Evolutionary conservation across 2,113 vertebrate genomes (phyloP).

Genomic region (Pyxicephalus adspersus): DNA sequence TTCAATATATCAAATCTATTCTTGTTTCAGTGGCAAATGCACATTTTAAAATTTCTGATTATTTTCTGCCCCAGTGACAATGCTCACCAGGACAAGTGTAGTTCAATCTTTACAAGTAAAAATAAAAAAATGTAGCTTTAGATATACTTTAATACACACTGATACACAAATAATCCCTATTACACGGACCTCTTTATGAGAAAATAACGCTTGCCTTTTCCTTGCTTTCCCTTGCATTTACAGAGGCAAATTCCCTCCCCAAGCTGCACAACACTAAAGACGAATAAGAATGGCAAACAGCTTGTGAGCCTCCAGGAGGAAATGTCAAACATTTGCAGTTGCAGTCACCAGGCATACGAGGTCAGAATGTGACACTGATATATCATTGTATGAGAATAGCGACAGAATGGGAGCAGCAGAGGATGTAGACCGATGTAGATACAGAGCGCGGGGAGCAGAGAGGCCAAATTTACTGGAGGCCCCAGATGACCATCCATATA

Average conservation of each 20-base stretch:
- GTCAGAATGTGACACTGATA: conserved; percentile 43
- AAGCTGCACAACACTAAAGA: conserved; percentile 6
- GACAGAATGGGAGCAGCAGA: conserved; percentile 45
- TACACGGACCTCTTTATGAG: not conserved
- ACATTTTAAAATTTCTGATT: too few relatives aligned
- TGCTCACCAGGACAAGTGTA: not conserved
- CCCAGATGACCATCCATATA: not conserved
- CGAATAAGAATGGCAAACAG: conserved; percentile 32
- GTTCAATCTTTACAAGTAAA: too few relatives aligned
- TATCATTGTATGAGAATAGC: conserved; percentile 28
- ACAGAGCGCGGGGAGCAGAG: not conserved
- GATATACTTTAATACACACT: not conserved
- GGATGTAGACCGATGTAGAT: not conserved
- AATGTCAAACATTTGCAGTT: conserved; percentile 35
- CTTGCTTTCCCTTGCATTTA: not conserved
- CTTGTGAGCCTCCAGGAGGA: conserved; percentile 32
- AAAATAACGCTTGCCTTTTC: not conserved
- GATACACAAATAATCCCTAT: conserved; percentile 8
- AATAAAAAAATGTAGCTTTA: too few relatives aligned
- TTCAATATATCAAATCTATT: too few relatives aligned
- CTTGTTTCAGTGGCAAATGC: too few relatives aligned
- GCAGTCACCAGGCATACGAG: conserved; percentile 1
- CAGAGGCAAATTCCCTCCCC: not conserved
- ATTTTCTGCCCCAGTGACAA: too few relatives aligned
- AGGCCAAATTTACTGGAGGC: not conserved